Evolutionary conservation across 2,888 invertebrate genomes (phyloP), one percentile per base, ranked within the genome.

Genomic region (Chorisops tibialis): DNA sequence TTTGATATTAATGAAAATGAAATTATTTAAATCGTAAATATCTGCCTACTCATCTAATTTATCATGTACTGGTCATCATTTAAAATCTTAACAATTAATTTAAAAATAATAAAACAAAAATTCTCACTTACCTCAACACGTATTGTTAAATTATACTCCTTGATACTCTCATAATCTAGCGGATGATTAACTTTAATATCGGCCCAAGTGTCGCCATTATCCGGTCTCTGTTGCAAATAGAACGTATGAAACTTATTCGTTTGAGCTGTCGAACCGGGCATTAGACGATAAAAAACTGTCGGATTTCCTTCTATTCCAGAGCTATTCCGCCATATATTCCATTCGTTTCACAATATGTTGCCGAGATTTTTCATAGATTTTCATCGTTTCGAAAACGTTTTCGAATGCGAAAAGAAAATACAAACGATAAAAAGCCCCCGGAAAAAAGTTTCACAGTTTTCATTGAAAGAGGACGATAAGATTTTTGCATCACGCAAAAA

Each of bases 141-240:
- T 79, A 96, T 92, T 9, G 96, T 96, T 71, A 96, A 82, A 82
- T 96, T 96, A 79, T 95, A 96, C 76, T 95, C 94, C 81, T 93
- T 93, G 78, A 95, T 94, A 71, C 89, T 91, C 79, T 96, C 95
- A 75, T 91, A 96, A 81, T 96, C 96, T 73, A 96, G 80, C 22
- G 93, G 94, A 82, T 95, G 94, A 81, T 96, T 95, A 71, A 96
- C 95, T 82, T 94, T 93, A 78, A 94, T 93, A 76, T 95, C 94
- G 6, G 94, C 95, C 93, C 94, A 95, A 69, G 94, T 95, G 75
- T 89, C 89, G 66, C 93, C 92, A 76, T 93, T 91, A 74, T 94
- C 93, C 68, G 90, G 88, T 73, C 95, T 85, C 82, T 95, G 95
- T 85, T 95, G 94, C 70, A 95, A 85, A 80, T 96, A 96, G 80